Evolutionary conservation across 37 sponge, comb jelly and placozoan genomes (phyloP), one percentile per base, ranked within the genome.

Genomic region (Agelas oroides): DNA sequence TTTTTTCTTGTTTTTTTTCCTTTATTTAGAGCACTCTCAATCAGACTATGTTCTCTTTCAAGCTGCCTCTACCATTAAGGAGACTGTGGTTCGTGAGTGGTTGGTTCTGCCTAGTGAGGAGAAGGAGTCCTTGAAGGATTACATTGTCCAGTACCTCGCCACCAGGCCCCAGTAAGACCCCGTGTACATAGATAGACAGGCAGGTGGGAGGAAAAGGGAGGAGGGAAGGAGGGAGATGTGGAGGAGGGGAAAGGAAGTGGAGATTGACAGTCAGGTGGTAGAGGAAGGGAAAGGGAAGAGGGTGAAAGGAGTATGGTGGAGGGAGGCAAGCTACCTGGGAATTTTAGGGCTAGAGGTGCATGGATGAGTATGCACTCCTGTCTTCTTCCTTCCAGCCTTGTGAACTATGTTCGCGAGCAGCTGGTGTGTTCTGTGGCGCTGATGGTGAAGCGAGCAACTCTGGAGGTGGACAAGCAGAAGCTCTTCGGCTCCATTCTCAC

Each of bases 61-160:
- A 53, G 92, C 91, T 58, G 86, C 73, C 55, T 87, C 83, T 13
- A 83, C 93, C 36, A 64, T 94, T 11, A 88, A 62, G 67, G 91
- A 88, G 31, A 89, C 93, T 0, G 15, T 88, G 0, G 18, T 91
- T 27, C 58, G 86, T 63, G 95, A 94, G 66, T 94, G 95, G 95
- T 11, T 31, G 35, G 27, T 78, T 30, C 86, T 93, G 18, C 37
- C 86, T 20, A 6, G 1, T 12, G 75, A 73, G 14, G 78, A 85
- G 61, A 80, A 64, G 30, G 58, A 53, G 13, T 73, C 21, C 13
- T 85, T 92, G 20, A 55, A 74, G 24, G 28, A 11, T 13, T 92
- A 80, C 85, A 15, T 92, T 11, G 1, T 92, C 17, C 80, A 82
- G 6, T 88, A 84, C 85, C 56, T 88, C 28, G 71, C 76, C 20